Evolutionary conservation across 2,113 vertebrate genomes (phyloP), one percentile per base, ranked within the genome.

Genomic region (Pseudois nayaur): DNA sequence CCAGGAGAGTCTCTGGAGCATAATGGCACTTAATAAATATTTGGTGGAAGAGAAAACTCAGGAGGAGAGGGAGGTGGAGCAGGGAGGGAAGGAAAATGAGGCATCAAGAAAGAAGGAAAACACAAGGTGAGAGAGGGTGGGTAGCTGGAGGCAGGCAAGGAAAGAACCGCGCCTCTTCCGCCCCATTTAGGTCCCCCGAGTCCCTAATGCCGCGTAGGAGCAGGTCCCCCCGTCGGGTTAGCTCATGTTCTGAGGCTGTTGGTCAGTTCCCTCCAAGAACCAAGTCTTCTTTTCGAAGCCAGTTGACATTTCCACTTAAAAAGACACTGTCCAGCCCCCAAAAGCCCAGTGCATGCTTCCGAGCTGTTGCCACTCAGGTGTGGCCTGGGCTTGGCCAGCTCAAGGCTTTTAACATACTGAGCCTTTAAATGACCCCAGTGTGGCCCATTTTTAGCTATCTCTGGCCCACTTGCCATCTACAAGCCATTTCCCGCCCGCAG

Each of bases 281-380:
- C 0, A 27, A 76, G 54, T 64, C 84, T 62, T 84, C 91, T 74
- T 91, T 89, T 57, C 16, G 12, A 78, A 87, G 52, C 9, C 2
- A 1, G 50, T 54, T 12, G 76, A 88, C 59, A 43, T 74, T 89
- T 45, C 76, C 57, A 50, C 71, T 92, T 64, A 62, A 33, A 76
- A 60, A 95, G 94, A 78, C 21, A n/a, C 13, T 17, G 64, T 64
- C 52, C 78, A 45, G 84, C 67, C 40, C 15, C 0, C 14, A n/a
- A 59, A 45, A 25, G 52, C 52, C 50, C 3, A 5, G 27, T 2
- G 31, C 23, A 31, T 0, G 4, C 60, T 52, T 94, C 96, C 67
- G 27, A 57, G 33, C 83, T 13, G 25, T 10, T 57, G 94, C 94
- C 86, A 57, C 78, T 97, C 91, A 40, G 84, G 67, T 52, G 71